These are phyloP conservation scores for Anhinga anhinga DNA, from an alignment of 2,113 vertebrate species.

Conservation along the genomic window DNA sequence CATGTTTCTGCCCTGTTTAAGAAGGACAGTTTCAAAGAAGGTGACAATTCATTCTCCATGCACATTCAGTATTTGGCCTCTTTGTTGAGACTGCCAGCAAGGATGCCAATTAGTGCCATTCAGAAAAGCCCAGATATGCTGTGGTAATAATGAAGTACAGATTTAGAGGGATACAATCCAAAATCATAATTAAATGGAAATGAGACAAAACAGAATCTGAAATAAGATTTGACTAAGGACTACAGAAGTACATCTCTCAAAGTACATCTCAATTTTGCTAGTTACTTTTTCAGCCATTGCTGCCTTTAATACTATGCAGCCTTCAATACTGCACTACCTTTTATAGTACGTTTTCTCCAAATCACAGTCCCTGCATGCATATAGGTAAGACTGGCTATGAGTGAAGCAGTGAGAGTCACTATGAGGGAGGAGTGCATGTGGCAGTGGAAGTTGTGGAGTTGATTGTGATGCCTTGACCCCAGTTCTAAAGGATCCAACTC, in stretches of 20 bases:
- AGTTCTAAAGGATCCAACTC: neutral
- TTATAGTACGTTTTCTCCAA: neutral
- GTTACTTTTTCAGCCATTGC: neutral
- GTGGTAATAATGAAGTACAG: constrained; percentile 46
- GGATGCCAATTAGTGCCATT: constrained; percentile 53
- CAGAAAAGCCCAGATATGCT: constrained; percentile 38
- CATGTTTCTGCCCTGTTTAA: neutral
- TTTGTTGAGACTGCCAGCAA: constrained; percentile 51
- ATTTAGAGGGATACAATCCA: constrained; percentile 52
- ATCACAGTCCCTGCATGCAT: neutral
- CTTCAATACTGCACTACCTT: neutral
- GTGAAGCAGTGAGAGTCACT: neutral
- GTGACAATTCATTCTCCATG: neutral
- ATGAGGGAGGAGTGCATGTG: neutral
- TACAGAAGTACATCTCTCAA: neutral
- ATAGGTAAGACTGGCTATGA: neutral
- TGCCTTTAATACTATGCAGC: neutral
- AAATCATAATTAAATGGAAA: constrained; percentile 64
- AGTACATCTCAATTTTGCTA: neutral
- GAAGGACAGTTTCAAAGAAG: neutral
- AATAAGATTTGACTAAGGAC: constrained; percentile 43
- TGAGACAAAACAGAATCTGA: constrained; percentile 37
- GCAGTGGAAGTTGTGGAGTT: neutral
- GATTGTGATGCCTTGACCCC: neutral
- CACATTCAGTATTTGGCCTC: constrained; percentile 18